These are phyloP conservation scores for Torymus texanus DNA, from an alignment of 2,888 invertebrate genomes.

Conservation along the genomic window DNA sequence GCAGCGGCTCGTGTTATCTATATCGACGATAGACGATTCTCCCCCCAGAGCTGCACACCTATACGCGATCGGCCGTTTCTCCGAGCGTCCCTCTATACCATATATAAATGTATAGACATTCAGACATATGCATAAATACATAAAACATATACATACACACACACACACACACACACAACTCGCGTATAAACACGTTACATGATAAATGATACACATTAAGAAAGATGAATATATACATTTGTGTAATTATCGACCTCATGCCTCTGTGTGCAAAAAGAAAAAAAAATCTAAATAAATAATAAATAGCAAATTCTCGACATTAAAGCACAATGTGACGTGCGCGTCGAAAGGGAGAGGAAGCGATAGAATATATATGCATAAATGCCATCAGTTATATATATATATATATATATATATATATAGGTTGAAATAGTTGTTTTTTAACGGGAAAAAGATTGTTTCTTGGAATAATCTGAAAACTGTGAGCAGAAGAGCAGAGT, in stretches of 20 bases:
- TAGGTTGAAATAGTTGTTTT: conserved; percentile 43
- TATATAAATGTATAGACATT: conserved; percentile 4
- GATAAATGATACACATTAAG: too few species aligned
- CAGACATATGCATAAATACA: not conserved
- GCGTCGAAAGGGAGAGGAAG: not conserved
- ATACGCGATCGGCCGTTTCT: conserved; percentile 16
- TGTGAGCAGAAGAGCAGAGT: not conserved
- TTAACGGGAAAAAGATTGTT: conserved; percentile 15
- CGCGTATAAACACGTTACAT: conserved; percentile 23
- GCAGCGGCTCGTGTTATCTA: not conserved
- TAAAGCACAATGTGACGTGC: not conserved
- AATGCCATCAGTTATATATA: conserved; percentile 16
- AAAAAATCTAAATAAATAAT: too few species aligned
- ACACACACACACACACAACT: conserved; percentile 15
- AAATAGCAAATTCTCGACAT: conserved; percentile 19
- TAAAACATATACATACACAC: not conserved
- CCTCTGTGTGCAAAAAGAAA: conserved; percentile 43
- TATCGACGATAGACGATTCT: too few species aligned
- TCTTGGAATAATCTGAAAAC: not conserved
- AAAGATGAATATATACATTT: conserved; percentile 42
- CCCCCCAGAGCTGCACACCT: too few species aligned
- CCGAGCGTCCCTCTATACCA: conserved; percentile 23
- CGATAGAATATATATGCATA: not conserved
- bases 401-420: too few species aligned
- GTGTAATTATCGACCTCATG: conserved; percentile 51